These are phyloP conservation scores for Oryzias curvinotus DNA, from an alignment of 2,113 vertebrate genomes.

Conservation along the genomic window DNA sequence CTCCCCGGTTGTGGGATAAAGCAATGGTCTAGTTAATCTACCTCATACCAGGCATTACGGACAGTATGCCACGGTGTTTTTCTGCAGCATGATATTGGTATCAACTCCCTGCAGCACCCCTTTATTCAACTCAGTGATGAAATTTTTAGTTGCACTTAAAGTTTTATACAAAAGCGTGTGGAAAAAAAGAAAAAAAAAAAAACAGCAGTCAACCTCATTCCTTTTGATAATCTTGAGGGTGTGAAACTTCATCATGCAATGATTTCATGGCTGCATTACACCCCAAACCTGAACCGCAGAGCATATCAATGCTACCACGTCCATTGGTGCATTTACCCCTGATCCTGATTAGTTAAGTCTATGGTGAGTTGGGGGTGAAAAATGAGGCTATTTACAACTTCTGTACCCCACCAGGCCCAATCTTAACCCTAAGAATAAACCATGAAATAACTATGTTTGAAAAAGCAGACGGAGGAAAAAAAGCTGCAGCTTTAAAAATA, in stretches of 20 bases:
- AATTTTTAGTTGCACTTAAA: constrained; percentile 46
- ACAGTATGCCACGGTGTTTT: constrained; percentile 28
- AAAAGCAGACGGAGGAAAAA: background rate
- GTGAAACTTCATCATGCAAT: constrained; percentile 46
- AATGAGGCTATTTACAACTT: constrained; percentile 38
- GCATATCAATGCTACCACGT: constrained; percentile 21
- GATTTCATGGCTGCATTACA: constrained; percentile 57
- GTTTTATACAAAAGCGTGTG: constrained; percentile 30
- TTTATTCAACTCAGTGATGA: constrained; percentile 37
- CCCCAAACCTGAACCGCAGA: constrained; percentile 45
- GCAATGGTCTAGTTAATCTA: constrained; percentile 43
- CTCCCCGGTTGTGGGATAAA: constrained; percentile 17
- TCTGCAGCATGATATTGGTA: constrained; percentile 32
- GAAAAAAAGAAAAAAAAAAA: constrained; percentile 3
- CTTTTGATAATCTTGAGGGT: constrained; percentile 44
- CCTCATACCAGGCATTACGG: constrained; percentile 33
- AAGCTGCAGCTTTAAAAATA: constrained; percentile 54
- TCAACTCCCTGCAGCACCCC: constrained; percentile 30
- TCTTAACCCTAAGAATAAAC: constrained; percentile 59
- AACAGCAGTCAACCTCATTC: constrained; percentile 23
- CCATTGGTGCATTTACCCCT: constrained; percentile 18
- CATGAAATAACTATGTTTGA: constrained; percentile 70
- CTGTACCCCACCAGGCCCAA: constrained; percentile 39
- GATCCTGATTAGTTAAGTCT: constrained; percentile 43
- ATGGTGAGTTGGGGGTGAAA: constrained; percentile 23